Conservation (phyloP, 2,113 vertebrate species). For the Catagonus wagneri region DNA sequence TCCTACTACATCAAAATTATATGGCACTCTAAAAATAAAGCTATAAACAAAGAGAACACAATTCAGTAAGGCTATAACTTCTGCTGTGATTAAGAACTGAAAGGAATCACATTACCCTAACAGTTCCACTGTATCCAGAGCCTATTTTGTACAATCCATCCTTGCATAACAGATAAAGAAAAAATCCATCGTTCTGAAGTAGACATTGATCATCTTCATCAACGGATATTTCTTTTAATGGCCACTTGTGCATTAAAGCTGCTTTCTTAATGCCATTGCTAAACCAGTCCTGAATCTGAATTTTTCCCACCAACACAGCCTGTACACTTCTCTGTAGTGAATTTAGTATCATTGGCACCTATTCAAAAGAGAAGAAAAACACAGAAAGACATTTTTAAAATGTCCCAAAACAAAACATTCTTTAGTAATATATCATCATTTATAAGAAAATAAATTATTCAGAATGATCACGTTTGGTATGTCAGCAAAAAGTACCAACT, state of each 20-base stretch:
- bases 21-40: slow-evolving; percentile 54
- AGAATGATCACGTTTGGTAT: not conserved
- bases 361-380: slow-evolving; percentile 66
- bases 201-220: slow-evolving; percentile 98
- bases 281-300: slow-evolving; percentile 99
- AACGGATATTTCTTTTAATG: slow-evolving; percentile 95
- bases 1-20: slow-evolving; percentile 34
- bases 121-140: slow-evolving; percentile 99
- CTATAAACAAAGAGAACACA: not conserved
- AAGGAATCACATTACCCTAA: slow-evolving; percentile 91
- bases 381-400: not conserved
- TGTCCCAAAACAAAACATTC: not conserved
- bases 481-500: not conserved
- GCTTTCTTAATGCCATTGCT: slow-evolving; percentile 98
- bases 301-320: slow-evolving; percentile 98
- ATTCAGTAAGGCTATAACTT: not conserved
- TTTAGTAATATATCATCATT: not conserved
- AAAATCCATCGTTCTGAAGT: slow-evolving; percentile 98
- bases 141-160: slow-evolving; percentile 99
- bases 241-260: slow-evolving; percentile 99
- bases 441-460: not conserved
- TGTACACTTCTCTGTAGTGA: slow-evolving; percentile 98
- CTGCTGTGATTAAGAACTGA: slow-evolving; percentile 18
- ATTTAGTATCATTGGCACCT: slow-evolving; percentile 98
- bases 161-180: slow-evolving; percentile 98